Conservation (phyloP, 2,797 vertebrate species). For the Etheostoma perlongum region DNA sequence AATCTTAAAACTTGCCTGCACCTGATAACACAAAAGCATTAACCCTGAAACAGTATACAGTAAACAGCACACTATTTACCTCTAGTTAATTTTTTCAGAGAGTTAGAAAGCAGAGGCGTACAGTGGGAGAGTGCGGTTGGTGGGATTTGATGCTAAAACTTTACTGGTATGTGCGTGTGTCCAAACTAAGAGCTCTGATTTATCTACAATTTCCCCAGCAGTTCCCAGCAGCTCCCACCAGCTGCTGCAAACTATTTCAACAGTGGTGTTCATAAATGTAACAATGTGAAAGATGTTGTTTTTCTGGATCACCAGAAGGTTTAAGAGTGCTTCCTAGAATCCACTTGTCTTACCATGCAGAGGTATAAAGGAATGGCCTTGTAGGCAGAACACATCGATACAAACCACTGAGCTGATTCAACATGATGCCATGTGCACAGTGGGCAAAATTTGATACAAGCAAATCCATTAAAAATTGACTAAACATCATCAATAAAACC, state of each 20-base stretch:
- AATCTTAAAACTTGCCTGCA: slow-evolving; percentile 6
- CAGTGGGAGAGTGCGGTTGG: not conserved
- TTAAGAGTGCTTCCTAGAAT: slow-evolving; percentile 29
- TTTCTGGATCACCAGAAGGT: slow-evolving; percentile 14
- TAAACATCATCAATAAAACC: slow-evolving; percentile 62
- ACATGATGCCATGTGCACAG: slow-evolving; percentile 59
- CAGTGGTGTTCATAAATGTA: not conserved
- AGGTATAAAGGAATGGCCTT: slow-evolving; percentile 47
- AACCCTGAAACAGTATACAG: not conserved
- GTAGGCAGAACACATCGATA: slow-evolving; percentile 59
- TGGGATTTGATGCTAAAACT: not conserved
- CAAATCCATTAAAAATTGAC: slow-evolving; percentile 72
- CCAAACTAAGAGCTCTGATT: not conserved
- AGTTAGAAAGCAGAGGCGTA: not conserved
- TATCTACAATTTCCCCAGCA: not conserved
- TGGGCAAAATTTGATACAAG: slow-evolving; percentile 75
- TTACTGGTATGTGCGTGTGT: not conserved
- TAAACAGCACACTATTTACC: not conserved
- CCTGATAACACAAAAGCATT: slow-evolving; percentile 6
- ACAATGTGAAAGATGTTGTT: not conserved
- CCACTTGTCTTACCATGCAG: slow-evolving; percentile 6
- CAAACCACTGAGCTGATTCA: slow-evolving; percentile 64
- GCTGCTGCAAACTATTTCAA: not conserved
- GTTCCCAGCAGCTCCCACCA: not conserved
- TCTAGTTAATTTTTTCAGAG: not conserved